Evolutionary conservation across 2,888 invertebrate genomes (phyloP), one percentile per base, ranked within the genome.

Genomic region (Luperina nickerlii): DNA sequence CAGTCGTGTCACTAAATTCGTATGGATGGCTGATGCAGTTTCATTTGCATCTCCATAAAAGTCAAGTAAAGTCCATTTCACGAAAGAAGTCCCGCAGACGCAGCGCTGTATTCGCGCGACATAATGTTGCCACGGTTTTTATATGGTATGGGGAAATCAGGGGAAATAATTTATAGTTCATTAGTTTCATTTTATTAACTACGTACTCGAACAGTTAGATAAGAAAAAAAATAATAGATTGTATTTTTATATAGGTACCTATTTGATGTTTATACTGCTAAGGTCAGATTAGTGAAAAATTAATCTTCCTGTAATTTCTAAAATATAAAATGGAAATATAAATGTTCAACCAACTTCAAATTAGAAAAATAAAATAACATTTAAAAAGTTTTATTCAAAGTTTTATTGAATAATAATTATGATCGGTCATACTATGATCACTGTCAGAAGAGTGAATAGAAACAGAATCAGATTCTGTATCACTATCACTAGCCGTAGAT

Each of bases 331-430:
- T 78, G 32, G 60, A 78, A 60, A 73, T 77, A n/a, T n/a, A n/a
- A n/a, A n/a, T n/a, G 71, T 63, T 71, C 76, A 54, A 77, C 71
- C 71, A 77, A 62, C 57, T 72, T 67, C 18, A 65, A 48, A 63
- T 72, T 72, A 78, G 66, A 66, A 74, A 74, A 54, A 74, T 73
- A 74, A 63, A 73, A 74, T 69, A 78, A 75, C 74, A n/a, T n/a
- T n/a, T n/a, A n/a, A n/a, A n/a, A n/a, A n/a, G n/a, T n/a, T n/a
- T n/a, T n/a, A 70, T 74, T 72, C 63, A 73, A 74, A 54, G 4
- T 78, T 73, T 78, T 65, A 78, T 78, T 78, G 73, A 73, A 73
- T 73, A 73, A 78, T 78, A n/a, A n/a, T n/a, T 78, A 78, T 78
- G 78, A 73, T 78, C 77, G 67, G 69, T 69, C 74, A 78, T 78